A percentile compares a stretch with the other conserved stretches of the same genome.
Conservation (phyloP, 2,113 vertebrate genomes). For the Axis porcinus region DNA sequence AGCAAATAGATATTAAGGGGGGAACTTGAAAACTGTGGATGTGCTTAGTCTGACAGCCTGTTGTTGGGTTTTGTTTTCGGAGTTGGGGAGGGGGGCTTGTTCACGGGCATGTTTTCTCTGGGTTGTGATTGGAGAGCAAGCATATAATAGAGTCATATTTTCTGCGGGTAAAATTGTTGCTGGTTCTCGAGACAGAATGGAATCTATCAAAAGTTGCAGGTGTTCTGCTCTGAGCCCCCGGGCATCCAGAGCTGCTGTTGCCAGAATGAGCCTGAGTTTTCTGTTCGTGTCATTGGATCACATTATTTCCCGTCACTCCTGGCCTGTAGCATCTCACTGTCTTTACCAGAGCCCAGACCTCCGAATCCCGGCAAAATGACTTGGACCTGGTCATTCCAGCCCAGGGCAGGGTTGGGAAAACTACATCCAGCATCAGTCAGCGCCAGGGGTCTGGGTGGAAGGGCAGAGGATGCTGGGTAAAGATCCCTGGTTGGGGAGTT, state of each 20-base stretch:
- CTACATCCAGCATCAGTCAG: background rate
- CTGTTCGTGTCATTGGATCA: background rate
- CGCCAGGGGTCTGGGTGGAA: background rate
- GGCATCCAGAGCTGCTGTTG: background rate
- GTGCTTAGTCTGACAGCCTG: slow-evolving; percentile 44
- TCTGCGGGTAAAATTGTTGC: background rate
- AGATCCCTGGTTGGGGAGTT: background rate
- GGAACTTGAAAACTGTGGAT: slow-evolving; percentile 34
- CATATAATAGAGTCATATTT: slow-evolving; percentile 47
- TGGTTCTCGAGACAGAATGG: background rate
- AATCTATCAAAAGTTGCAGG: background rate
- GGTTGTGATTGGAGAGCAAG: background rate
- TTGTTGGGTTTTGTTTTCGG: background rate
- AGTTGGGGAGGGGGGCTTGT: background rate
- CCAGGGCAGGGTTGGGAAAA: background rate
- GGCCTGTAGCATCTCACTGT: background rate
- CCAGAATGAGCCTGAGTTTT: background rate
- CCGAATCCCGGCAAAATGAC: background rate
- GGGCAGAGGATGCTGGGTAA: background rate
- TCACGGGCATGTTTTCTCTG: background rate
- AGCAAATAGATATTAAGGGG: slow-evolving; percentile 42
- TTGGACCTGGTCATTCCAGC: background rate
- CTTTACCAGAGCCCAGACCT: background rate
- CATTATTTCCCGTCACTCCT: background rate
- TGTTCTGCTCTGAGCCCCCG: background rate